Evolutionary conservation across 2,113 vertebrate species (phyloP).

Genomic region (Mandrillus leucophaeus): DNA sequence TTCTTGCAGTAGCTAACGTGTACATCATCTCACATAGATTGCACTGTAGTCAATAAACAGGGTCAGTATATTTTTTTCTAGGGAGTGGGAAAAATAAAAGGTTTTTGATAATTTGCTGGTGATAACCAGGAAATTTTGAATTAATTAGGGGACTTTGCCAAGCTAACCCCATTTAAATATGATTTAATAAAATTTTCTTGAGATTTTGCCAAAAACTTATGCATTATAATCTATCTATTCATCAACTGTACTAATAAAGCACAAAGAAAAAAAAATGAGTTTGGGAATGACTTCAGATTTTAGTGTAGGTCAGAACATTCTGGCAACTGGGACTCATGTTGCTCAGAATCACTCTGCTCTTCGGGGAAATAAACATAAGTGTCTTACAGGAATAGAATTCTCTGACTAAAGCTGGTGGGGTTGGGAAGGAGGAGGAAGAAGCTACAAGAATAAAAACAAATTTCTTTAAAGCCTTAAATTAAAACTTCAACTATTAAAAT

Average conservation of each 20-base stretch:
- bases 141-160: conserved; percentile 42
- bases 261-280: neutral
- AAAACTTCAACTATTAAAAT: conserved; percentile 51
- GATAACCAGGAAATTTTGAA: conserved; percentile 26
- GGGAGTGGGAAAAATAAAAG: neutral
- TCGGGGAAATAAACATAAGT: conserved; percentile 59
- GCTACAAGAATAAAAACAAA: conserved; percentile 8
- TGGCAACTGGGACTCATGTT: conserved; percentile 54
- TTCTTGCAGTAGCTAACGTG: neutral
- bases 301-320: conserved; percentile 56
- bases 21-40: neutral
- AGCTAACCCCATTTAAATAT: neutral
- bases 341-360: conserved; percentile 49
- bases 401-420: neutral
- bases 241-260: conserved; percentile 7
- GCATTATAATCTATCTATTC: conserved; percentile 11
- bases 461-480: neutral
- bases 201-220: conserved; percentile 25
- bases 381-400: conserved; percentile 61
- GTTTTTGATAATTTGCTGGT: conserved; percentile 1
- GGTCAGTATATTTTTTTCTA: neutral
- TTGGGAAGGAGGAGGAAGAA: neutral
- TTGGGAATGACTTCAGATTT: conserved; percentile 43
- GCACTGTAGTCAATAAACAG: neutral
- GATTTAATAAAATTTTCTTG: conserved; percentile 36